These are phyloP conservation scores for Hydrozoanthus gracilis DNA, from an alignment of 92 coral and sea anemone species.

Conservation along the genomic window DNA sequence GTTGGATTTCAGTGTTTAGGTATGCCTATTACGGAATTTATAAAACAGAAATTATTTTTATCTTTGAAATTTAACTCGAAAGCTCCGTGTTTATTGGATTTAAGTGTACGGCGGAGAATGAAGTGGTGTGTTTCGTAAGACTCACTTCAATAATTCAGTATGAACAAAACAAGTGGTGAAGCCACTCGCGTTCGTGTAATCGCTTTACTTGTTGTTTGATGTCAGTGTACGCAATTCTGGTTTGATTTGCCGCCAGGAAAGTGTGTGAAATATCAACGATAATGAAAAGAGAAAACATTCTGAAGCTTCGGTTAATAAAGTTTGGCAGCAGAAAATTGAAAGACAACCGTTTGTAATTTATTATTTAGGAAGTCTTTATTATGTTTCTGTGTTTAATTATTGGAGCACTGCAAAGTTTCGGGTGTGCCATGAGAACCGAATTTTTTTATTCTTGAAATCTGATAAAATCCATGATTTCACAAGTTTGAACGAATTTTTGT, in stretches of 20 bases:
- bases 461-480: not conserved
- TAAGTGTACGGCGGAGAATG: not conserved
- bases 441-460: not conserved
- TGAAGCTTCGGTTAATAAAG: not conserved
- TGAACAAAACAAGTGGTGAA: not conserved
- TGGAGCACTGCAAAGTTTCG: not conserved
- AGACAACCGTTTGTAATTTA: constrained; percentile 36
- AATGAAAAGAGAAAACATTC: constrained; percentile 26
- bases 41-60: not conserved
- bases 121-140: not conserved
- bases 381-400: constrained; percentile 39
- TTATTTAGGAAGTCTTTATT: constrained; percentile 42
- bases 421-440: not conserved
- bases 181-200: not conserved
- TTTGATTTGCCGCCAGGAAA: not conserved
- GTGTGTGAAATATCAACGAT: not conserved
- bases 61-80: not conserved
- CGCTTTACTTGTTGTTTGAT: not conserved
- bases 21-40: not conserved
- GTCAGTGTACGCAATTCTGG: not conserved
- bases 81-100: not conserved
- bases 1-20: not conserved
- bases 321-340: constrained; percentile 18
- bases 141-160: constrained; percentile 19
- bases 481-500: not conserved